phyloP scores from a whole-genome alignment of 2,888 invertebrate species.

The Drosophila maculinotata region DNA sequence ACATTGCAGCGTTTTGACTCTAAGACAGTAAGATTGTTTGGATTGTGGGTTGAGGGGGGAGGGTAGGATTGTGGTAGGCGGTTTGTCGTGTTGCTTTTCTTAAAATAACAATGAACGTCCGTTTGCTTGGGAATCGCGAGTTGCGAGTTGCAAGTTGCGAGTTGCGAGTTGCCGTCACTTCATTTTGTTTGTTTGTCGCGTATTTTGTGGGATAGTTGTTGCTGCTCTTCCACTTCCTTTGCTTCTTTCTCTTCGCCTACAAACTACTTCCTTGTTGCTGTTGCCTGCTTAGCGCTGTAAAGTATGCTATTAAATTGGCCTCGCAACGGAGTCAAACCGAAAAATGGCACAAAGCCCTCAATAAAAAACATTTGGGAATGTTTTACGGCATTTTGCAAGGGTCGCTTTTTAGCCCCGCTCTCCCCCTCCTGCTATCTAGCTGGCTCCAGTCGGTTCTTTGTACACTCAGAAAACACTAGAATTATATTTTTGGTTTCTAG shows the following conservation, averaged over 20 bases:
- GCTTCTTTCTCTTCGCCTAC: slow-evolving; percentile 3
- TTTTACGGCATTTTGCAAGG: slow-evolving; percentile 55
- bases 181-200: slow-evolving; percentile 76
- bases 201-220: slow-evolving; percentile 46
- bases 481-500: no score
- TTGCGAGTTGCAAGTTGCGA: slow-evolving; percentile 52
- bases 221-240: slow-evolving; percentile 21
- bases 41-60: slow-evolving; percentile 1
- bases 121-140: slow-evolving; percentile 56
- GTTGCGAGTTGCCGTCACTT: slow-evolving; percentile 65
- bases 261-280: slow-evolving; percentile 34
- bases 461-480: no score
- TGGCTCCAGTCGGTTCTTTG: slow-evolving; percentile 1
- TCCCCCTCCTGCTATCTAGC: neutral
- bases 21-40: slow-evolving; percentile 26
- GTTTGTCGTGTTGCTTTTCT: slow-evolving; percentile 72
- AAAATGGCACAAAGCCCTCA: slow-evolving; percentile 58
- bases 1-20: neutral
- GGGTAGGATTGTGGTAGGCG: slow-evolving; percentile 7
- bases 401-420: slow-evolving; percentile 10
- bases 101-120: slow-evolving; percentile 79
- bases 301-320: slow-evolving; percentile 83
- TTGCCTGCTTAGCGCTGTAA: slow-evolving; percentile 78
- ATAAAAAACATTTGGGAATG: slow-evolving; percentile 61
- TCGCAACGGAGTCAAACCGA: slow-evolving; percentile 67